phyloP scores from a whole-genome alignment of 2,888 invertebrate genomes.

The Bugula neritina region DNA sequence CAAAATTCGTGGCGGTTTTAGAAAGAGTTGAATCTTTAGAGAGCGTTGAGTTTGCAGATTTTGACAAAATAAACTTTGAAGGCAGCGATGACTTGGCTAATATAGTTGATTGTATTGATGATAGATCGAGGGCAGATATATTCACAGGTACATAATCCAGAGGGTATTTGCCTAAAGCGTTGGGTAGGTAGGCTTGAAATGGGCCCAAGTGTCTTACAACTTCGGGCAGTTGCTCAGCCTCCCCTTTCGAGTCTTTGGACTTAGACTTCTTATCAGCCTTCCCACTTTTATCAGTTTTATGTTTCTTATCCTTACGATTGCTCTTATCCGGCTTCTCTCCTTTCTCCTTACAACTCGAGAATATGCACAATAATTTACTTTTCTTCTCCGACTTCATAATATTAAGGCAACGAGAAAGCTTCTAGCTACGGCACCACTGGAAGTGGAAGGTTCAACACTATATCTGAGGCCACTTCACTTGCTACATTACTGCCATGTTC shows the following conservation, averaged over 20 bases:
- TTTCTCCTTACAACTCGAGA: not conserved
- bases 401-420: too few relatives aligned
- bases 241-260: not conserved
- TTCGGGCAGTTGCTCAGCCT: not conserved
- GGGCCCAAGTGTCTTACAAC: not conserved
- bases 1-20: too few relatives aligned
- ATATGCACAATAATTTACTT: constrained; percentile 13
- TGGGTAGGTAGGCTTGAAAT: not conserved
- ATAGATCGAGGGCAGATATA: not conserved
- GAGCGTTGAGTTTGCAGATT: not conserved
- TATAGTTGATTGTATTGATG: not conserved
- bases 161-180: not conserved
- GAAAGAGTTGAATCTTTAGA: not conserved
- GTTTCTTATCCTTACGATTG: constrained; percentile 13
- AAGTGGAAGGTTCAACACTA: too few relatives aligned
- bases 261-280: not conserved
- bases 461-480: too few relatives aligned
- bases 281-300: not conserved
- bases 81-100: not conserved
- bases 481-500: too few relatives aligned
- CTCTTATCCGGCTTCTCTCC: not conserved
- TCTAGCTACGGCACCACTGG: too few relatives aligned
- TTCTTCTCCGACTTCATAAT: constrained; percentile 3
- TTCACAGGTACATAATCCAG: constrained; percentile 17
- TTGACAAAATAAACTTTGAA: not conserved